A percentile compares a stretch with the other conserved stretches of the same genome.
These are phyloP conservation scores for Mylabris phalerata DNA, from an alignment of 1,140 invertebrate genomes.

Conservation along the genomic window DNA sequence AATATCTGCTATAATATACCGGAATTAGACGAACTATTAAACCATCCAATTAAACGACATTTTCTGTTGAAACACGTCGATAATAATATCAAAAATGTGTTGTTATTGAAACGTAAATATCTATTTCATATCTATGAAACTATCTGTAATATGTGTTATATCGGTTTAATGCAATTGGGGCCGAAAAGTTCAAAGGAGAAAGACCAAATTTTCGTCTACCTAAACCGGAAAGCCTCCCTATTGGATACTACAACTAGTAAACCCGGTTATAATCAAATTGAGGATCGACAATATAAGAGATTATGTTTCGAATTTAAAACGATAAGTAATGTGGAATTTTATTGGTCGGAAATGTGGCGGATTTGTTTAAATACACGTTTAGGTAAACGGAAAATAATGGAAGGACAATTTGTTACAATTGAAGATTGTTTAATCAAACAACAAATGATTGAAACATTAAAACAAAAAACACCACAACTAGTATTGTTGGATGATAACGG, in stretches of 20 bases:
- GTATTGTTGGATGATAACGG: slow-evolving; percentile 49
- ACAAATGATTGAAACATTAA: slow-evolving; percentile 21
- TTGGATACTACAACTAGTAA: slow-evolving; percentile 60
- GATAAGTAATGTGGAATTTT: slow-evolving; percentile 54
- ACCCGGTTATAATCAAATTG: slow-evolving; percentile 57
- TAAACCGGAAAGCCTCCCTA: slow-evolving; percentile 56
- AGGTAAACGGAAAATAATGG: slow-evolving; percentile 44
- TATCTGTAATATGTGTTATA: slow-evolving; percentile 51
- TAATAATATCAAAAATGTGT: slow-evolving; percentile 43
- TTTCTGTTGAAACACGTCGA: slow-evolving; percentile 56
- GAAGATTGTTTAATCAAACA: slow-evolving; percentile 2
- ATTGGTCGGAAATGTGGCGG: slow-evolving; percentile 66
- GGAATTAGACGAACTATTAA: slow-evolving; percentile 53
- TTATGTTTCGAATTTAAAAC: slow-evolving; percentile 51
- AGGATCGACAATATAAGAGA: slow-evolving; percentile 50
- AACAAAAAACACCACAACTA: slow-evolving; percentile 43
- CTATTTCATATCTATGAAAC: slow-evolving; percentile 56
- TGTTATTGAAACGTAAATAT: slow-evolving; percentile 58
- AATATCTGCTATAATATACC: slow-evolving; percentile 53
- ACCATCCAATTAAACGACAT: slow-evolving; percentile 62
- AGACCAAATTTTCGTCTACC: slow-evolving; percentile 63
- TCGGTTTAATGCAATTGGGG: slow-evolving; percentile 68
- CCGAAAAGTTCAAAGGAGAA: slow-evolving; percentile 60
- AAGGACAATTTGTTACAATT: slow-evolving; percentile 37
- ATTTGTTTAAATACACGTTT: slow-evolving; percentile 61